A percentile compares a stretch with the other conserved stretches of the same genome.
Conservation (phyloP, 2,113 vertebrate species). For the Hystrix cristata region DNA sequence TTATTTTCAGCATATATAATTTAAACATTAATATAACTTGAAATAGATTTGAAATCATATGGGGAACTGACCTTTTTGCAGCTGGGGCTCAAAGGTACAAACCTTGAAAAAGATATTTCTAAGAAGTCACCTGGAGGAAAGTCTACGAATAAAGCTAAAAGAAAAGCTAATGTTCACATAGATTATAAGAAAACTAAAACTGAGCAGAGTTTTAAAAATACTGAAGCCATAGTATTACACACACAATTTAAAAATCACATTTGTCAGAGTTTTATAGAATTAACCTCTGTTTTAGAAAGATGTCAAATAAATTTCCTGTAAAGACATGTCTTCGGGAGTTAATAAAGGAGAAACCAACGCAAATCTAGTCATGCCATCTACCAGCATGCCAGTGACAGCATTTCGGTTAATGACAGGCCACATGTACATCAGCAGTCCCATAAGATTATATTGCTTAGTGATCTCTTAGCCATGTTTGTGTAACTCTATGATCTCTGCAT, state of each 20-base stretch:
- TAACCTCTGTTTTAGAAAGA: constrained; percentile 19
- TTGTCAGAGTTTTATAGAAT: constrained; percentile 3
- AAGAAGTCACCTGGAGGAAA: constrained; percentile 19
- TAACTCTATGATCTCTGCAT: not conserved
- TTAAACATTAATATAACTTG: constrained; percentile 4
- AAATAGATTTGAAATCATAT: constrained; percentile 47
- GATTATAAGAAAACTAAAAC: not conserved
- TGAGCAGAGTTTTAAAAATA: not conserved
- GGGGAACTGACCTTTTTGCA: not conserved
- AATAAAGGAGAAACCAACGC: not conserved
- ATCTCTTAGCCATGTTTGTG: not conserved
- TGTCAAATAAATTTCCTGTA: not conserved
- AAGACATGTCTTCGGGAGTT: not conserved
- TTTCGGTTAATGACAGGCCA: not conserved
- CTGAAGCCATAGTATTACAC: constrained; percentile 1
- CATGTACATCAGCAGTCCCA: not conserved
- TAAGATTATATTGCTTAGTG: not conserved
- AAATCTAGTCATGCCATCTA: not conserved
- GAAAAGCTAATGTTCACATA: not conserved
- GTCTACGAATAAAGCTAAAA: not conserved
- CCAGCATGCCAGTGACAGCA: not conserved
- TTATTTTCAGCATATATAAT: not conserved
- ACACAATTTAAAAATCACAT: constrained; percentile 50
- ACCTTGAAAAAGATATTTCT: not conserved
- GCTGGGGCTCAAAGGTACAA: not conserved